Conservation (phyloP, 2,113 vertebrate species). For the Cyanoramphus novaezelandiae region DNA sequence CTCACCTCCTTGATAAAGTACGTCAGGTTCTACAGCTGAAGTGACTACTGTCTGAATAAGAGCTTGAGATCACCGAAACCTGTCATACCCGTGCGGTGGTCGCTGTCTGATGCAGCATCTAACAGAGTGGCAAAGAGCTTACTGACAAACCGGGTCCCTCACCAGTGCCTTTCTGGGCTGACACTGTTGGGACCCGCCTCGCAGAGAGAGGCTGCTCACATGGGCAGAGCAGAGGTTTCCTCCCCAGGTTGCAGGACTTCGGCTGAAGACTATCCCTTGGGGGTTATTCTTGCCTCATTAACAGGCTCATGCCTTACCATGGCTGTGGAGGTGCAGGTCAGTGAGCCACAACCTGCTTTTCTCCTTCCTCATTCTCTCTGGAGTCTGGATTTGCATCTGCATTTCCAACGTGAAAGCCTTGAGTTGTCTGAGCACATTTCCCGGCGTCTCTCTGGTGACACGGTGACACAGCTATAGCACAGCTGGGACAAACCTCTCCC, state of each 20-base stretch:
- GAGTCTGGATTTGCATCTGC: background rate
- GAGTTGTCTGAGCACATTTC: background rate
- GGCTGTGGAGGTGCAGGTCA: background rate
- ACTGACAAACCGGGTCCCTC: background rate
- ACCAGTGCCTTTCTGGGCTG: background rate
- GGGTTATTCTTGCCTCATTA: background rate
- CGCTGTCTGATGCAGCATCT: background rate
- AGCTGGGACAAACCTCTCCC: background rate
- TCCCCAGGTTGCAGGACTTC: background rate
- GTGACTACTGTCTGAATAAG: slow-evolving; percentile 30
- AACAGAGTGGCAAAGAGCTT: background rate
- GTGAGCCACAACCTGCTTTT: background rate
- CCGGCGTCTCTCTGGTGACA: background rate
- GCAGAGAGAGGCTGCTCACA: background rate
- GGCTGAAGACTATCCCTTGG: background rate
- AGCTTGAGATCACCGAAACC: slow-evolving; percentile 14
- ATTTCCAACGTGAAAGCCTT: background rate
- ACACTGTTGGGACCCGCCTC: background rate
- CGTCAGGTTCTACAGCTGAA: background rate
- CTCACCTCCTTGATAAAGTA: slow-evolving; percentile 21
- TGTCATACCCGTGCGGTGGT: background rate
- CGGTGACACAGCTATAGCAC: background rate
- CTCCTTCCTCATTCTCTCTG: background rate
- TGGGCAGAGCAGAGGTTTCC: background rate
- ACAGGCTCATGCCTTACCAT: background rate